Base-by-base conservation (phyloP, 2,797 vertebrate species). In the Onychomys leucogaster region DNA sequence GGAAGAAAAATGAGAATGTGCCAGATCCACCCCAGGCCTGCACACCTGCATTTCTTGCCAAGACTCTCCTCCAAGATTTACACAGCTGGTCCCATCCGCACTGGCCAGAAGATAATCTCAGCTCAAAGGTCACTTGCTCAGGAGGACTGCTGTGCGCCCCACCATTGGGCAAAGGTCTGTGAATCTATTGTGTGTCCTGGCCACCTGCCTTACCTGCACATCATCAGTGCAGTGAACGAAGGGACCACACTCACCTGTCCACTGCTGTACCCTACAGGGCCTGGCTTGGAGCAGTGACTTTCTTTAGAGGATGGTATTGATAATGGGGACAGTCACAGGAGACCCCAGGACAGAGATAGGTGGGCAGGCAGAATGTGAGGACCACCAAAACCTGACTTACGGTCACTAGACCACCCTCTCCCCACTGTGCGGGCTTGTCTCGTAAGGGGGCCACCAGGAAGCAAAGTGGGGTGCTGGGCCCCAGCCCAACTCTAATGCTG, bases 241-340 rank as follows among this genome's bases (percentile, higher is more conserved):
- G 67, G 75, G 67, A 29, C 41, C 87, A 32, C 23, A 1, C 23
- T 96, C 11, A 37, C 46, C 32, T 10, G 61, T 5, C 90, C 83
- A 61, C 67, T 61, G 57, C 34, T 76, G 55, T 43, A 12, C 17
- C 37, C 83, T 59, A 59, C 4, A 71, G n/a, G n/a, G 32, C 61
- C 83, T 94, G 65, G 57, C 49, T 49, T 0, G 3, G 73, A 67
- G 55, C n/a, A 55, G 71, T 80, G 34, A 41, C 29, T 7, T 41
- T 89, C 67, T 92, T 73, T 34, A 87, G 80, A 83, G 75, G 61
- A 27, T 88, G 80, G 90, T 77, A 46, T 55, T 82, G 67, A n/a
- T 6, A 43, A 61, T 11, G 29, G 69, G 32, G 49, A 75, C 52
- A 29, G 67, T 67, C 92, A 57, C 52, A 89, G 55, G 77, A 90